phyloP scores from a whole-genome alignment of 2,113 vertebrate genomes.

The Eubucco bourcierii region DNA sequence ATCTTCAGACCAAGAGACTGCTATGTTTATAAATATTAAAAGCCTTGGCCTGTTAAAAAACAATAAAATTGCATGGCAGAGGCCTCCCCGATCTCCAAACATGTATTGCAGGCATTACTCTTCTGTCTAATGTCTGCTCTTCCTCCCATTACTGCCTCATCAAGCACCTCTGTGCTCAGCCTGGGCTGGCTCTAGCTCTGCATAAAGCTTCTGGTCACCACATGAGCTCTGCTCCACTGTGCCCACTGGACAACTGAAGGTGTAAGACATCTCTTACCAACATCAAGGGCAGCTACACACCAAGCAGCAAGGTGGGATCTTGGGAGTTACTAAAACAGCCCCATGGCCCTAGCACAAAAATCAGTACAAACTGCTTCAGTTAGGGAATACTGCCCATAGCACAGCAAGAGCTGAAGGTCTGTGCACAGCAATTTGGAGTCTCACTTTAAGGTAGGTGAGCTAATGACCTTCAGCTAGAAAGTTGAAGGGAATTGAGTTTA shows the following conservation, averaged over 20 bases:
- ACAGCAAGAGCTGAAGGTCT: rapidly evolving
- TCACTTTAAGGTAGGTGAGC: neutral
- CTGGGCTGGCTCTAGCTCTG: neutral
- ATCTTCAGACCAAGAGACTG: neutral
- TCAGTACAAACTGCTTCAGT: neutral
- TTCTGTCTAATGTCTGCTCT: neutral
- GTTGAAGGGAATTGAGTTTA: neutral
- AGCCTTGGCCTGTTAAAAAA: neutral
- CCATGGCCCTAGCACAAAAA: neutral
- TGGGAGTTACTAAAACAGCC: neutral
- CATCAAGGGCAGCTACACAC: neutral
- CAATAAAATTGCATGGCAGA: neutral
- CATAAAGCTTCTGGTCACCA: neutral
- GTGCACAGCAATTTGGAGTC: neutral
- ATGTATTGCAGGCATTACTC: rapidly evolving
- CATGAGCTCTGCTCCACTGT: rapidly evolving
- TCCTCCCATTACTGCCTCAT: neutral
- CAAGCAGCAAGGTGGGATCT: neutral
- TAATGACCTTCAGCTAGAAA: neutral
- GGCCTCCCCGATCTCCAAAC: neutral
- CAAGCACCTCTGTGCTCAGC: rapidly evolving
- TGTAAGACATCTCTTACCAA: rapidly evolving
- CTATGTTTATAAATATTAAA: neutral
- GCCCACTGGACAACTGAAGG: rapidly evolving
- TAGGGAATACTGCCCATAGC: neutral